Conservation (phyloP, 1,140 invertebrate genomes). For the Hydropsyche tenuis region DNA sequence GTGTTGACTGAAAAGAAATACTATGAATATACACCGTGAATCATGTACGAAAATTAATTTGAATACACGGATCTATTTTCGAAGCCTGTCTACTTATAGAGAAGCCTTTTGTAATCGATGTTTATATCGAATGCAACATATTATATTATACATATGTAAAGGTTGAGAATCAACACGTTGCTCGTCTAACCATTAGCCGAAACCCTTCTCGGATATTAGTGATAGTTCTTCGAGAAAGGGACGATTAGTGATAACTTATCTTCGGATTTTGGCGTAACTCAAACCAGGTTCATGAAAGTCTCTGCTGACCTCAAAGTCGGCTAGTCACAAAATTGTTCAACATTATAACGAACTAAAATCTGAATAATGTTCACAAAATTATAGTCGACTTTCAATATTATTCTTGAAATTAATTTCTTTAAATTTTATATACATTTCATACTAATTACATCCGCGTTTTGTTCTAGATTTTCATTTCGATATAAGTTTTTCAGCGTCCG, state of each 20-base stretch:
- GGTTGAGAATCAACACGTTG: background rate
- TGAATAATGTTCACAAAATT: background rate
- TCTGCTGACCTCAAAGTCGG: too few relatives aligned
- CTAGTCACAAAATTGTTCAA: too few relatives aligned
- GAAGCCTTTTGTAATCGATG: background rate
- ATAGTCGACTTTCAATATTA: background rate
- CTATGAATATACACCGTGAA: background rate
- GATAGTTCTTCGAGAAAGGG: background rate
- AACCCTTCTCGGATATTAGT: background rate
- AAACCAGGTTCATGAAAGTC: background rate
- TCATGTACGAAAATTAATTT: background rate
- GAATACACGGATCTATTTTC: background rate
- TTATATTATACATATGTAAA: too few relatives aligned
- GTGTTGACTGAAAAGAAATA: background rate
- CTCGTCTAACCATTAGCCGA: too few relatives aligned
- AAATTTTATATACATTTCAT: too few relatives aligned
- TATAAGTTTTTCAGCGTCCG: background rate
- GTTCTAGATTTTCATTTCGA: constrained; percentile 5
- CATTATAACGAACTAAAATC: background rate
- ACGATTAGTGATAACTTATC: background rate
- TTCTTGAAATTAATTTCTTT: too few relatives aligned
- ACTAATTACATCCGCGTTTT: background rate
- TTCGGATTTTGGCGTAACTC: background rate
- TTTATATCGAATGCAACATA: too few relatives aligned
- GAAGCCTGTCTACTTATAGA: background rate